phyloP scores from a whole-genome alignment of 2,797 vertebrate genomes.

The Anas acuta region DNA sequence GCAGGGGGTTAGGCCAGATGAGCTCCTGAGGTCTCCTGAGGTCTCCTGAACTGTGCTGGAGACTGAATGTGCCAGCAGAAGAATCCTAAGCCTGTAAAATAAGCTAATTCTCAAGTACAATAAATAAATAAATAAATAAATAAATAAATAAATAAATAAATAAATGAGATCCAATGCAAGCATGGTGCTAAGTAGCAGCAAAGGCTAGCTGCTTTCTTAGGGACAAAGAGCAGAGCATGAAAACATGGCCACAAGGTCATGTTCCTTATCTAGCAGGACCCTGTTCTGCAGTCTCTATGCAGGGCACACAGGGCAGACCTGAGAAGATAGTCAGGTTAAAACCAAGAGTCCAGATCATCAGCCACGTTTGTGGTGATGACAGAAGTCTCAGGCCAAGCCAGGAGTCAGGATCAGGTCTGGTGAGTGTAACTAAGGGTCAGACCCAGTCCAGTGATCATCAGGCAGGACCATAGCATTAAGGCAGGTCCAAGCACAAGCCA shows the following conservation, averaged over 20 bases:
- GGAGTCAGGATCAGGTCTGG: neutral
- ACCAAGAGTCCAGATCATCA: neutral
- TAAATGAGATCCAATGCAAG: neutral
- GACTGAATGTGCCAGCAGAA: neutral
- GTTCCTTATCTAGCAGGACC: neutral
- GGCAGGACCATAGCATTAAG: neutral
- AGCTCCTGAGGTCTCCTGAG: too few species aligned
- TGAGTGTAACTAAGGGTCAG: neutral
- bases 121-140: too few species aligned
- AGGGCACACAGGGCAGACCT: neutral
- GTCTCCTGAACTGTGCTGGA: neutral
- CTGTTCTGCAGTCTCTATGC: rapidly evolving
- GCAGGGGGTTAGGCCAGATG: too few species aligned
- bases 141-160: too few species aligned
- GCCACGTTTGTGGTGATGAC: neutral
- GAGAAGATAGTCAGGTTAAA: neutral
- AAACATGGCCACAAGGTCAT: neutral
- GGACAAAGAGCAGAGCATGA: neutral
- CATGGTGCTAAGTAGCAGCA: neutral
- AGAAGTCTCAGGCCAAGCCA: rapidly evolving
- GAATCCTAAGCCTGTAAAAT: neutral
- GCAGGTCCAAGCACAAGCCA: neutral
- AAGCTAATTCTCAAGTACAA: neutral
- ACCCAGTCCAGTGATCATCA: neutral
- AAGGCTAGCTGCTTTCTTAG: neutral